Evolutionary conservation across 1,140 invertebrate species (phyloP).

Genomic region (Panulirus ornatus): DNA sequence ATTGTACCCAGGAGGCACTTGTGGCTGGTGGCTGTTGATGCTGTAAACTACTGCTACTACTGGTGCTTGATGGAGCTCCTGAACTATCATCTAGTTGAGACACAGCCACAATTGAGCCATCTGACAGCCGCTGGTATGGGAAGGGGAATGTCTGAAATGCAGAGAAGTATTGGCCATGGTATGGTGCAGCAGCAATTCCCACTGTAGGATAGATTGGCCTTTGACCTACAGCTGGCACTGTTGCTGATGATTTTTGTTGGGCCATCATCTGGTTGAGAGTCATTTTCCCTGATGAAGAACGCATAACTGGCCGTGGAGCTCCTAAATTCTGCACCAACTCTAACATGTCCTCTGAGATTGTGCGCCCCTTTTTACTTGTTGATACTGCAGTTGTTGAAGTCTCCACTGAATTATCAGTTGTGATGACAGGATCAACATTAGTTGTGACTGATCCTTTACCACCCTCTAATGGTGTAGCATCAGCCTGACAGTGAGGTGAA

Average conservation of each 20-base stretch:
- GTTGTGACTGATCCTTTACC: not conserved
- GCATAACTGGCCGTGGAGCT: conserved; percentile 7
- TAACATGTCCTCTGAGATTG: conserved; percentile 67
- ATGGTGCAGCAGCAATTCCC: conserved; percentile 46
- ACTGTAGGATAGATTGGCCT: conserved; percentile 46
- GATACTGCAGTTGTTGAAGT: conserved; percentile 4
- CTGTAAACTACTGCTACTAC: conserved; percentile 52
- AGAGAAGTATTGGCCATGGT: conserved; percentile 49
- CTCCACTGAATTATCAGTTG: conserved; percentile 40
- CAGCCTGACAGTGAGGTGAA: conserved; percentile 40
- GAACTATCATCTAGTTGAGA: conserved; percentile 47
- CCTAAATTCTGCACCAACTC: conserved; percentile 65
- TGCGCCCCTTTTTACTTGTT: conserved; percentile 51
- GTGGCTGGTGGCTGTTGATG: conserved; percentile 38
- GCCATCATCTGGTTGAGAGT: conserved; percentile 69
- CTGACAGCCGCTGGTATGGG: conserved; percentile 62
- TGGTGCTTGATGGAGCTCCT: conserved; percentile 6
- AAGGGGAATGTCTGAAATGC: conserved; percentile 66
- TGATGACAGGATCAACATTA: not conserved
- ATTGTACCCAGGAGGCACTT: conserved; percentile 67
- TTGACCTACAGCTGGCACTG: conserved; percentile 39
- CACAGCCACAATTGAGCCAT: conserved; percentile 43
- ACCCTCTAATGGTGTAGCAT: conserved; percentile 1
- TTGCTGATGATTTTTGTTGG: conserved; percentile 35
- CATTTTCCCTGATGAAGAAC: conserved; percentile 53